phyloP scores from a whole-genome alignment of 2,888 invertebrate species.

The Apotomis turbidana region DNA sequence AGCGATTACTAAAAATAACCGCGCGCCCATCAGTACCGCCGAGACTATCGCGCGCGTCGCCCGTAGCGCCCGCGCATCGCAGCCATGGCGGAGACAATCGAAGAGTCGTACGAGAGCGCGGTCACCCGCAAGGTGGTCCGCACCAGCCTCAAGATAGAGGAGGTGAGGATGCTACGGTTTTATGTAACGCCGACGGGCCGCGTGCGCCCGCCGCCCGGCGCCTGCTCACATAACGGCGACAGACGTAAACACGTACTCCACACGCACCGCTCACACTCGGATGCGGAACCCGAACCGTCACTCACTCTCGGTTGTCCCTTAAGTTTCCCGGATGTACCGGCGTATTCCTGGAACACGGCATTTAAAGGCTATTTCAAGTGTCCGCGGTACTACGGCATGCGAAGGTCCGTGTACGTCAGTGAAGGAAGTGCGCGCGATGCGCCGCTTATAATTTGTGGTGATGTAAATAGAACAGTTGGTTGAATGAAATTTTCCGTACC shows the following conservation, averaged over 20 bases:
- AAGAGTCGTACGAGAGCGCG: conserved; percentile 88
- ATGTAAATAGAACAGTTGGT: conserved; percentile 78
- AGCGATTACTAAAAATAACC: conserved; percentile 79
- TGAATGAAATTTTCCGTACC: conserved; percentile 79
- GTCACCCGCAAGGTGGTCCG: conserved; percentile 88
- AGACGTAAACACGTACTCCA: conserved; percentile 66
- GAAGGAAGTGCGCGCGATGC: conserved; percentile 76
- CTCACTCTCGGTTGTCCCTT: conserved; percentile 44
- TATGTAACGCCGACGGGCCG: conserved; percentile 66
- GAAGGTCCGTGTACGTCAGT: conserved; percentile 71
- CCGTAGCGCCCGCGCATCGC: conserved; percentile 76
- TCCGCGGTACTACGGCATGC: conserved; percentile 50
- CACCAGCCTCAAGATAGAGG: conserved; percentile 88
- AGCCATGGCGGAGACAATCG: conserved; percentile 87
- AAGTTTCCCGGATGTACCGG: conserved; percentile 61
- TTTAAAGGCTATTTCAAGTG: conserved; percentile 49
- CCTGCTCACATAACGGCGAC: conserved; percentile 70
- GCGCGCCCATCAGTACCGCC: conserved; percentile 77
- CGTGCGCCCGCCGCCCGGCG: conserved; percentile 50
- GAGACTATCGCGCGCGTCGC: conserved; percentile 78
- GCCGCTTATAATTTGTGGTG: conserved; percentile 72
- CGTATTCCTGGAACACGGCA: conserved; percentile 64
- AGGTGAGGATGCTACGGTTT: conserved; percentile 84
- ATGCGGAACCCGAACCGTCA: conserved; percentile 49
- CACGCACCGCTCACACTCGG: conserved; percentile 43